A percentile compares a stretch with the other conserved stretches of the same genome.
Evolutionary conservation across 2,113 vertebrate genomes (phyloP).

Genomic region (Eublepharis macularius): DNA sequence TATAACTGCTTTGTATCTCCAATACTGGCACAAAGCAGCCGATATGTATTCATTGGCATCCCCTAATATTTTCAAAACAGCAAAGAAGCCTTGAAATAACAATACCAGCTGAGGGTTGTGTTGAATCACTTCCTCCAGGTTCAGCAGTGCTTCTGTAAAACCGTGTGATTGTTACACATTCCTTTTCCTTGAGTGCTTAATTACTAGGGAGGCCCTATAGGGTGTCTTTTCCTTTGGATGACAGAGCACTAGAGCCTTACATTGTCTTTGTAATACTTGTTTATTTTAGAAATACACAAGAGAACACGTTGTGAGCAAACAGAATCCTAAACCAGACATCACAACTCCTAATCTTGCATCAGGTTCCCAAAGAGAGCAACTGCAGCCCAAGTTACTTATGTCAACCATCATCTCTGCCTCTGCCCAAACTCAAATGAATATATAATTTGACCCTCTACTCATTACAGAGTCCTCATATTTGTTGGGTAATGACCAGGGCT

Average conservation of each 20-base stretch:
- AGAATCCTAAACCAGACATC: neutral
- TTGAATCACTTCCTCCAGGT: neutral
- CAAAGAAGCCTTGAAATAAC: neutral
- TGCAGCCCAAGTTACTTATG: neutral
- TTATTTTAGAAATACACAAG: neutral
- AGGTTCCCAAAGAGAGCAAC: neutral
- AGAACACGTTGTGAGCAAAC: neutral
- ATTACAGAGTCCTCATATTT: too few species aligned
- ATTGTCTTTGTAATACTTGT: neutral
- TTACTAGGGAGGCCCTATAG: neutral
- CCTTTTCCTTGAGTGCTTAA: neutral
- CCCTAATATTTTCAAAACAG: neutral
- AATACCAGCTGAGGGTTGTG: neutral
- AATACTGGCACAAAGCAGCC: neutral
- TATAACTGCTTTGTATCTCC: neutral
- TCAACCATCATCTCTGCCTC: neutral
- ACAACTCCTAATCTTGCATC: neutral
- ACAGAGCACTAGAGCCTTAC: neutral
- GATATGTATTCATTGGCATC: neutral
- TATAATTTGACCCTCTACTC: too few species aligned
- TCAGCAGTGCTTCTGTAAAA: neutral
- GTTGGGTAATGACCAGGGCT: too few species aligned
- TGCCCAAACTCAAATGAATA: neutral
- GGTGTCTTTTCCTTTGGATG: neutral
- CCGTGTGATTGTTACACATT: neutral